Evolutionary conservation across 2,113 vertebrate genomes (phyloP).

Genomic region (Lethenteron camtschaticum): DNA sequence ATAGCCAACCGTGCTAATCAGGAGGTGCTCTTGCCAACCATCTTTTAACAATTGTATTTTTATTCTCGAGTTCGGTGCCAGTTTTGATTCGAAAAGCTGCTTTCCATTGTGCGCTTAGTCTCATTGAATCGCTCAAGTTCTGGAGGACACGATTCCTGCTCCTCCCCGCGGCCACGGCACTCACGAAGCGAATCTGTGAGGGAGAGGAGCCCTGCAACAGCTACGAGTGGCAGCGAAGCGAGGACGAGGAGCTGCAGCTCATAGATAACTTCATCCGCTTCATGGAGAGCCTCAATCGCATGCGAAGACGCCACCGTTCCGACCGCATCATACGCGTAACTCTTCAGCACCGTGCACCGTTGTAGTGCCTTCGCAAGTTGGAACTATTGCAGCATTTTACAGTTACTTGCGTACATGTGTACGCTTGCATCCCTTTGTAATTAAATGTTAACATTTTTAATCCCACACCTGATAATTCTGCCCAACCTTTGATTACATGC

Average conservation of each 20-base stretch:
- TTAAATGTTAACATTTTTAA: no score
- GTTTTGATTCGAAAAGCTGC: no score
- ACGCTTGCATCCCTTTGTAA: no score
- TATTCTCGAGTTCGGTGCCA: no score
- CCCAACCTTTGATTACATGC: no score
- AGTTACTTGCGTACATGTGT: no score
- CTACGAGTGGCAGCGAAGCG: constrained; percentile 48
- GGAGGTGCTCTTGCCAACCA: no score
- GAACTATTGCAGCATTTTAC: no score
- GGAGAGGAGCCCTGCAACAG: constrained; percentile 68
- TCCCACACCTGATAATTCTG: no score
- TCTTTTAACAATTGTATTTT: no score
- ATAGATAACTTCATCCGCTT: constrained; percentile 81
- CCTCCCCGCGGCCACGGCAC: constrained; percentile 60
- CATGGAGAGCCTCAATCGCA: constrained; percentile 85
- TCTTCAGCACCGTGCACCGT: not conserved
- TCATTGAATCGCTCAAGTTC: constrained; percentile 90
- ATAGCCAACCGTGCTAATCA: no score
- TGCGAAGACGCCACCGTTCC: constrained; percentile 66
- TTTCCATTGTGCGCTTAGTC: constrained; percentile 19
- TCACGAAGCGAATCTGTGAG: constrained; percentile 58
- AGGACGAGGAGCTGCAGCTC: constrained; percentile 51
- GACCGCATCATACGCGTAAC: constrained; percentile 57
- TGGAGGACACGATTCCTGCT: constrained; percentile 87
- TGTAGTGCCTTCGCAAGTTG: no score